A percentile compares a stretch with the other conserved stretches of the same genome.
phyloP scores from a whole-genome alignment of 53 echinoderm and acorn worm genomes.

The Temnopleurus reevesii region DNA sequence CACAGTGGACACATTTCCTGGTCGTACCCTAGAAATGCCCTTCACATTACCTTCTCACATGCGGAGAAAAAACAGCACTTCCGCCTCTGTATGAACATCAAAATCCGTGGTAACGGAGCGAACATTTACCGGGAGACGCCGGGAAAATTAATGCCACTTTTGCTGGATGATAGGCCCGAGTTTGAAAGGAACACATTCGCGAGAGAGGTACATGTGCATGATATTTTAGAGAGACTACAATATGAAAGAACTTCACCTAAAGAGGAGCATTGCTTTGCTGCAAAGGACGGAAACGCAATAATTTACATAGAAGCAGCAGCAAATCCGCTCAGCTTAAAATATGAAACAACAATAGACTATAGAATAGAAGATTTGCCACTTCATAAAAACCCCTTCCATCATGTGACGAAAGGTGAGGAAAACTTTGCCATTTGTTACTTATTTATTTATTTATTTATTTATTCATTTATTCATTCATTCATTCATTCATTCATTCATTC shows the following conservation, averaged over 20 bases:
- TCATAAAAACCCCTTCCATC: constrained; percentile 26
- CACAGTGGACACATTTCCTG: constrained; percentile 26
- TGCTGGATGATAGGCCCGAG: constrained; percentile 54
- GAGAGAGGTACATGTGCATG: constrained; percentile 41
- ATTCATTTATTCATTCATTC: too few species aligned
- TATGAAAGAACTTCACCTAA: constrained; percentile 49
- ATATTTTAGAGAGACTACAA: constrained; percentile 15
- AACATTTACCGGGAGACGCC: constrained; percentile 53
- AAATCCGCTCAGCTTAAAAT: constrained; percentile 50
- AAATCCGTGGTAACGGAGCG: constrained; percentile 41
- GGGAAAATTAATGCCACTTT: constrained; percentile 43
- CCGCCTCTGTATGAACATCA: constrained; percentile 43
- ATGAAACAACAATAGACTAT: constrained; percentile 50
- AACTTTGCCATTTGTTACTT: not conserved
- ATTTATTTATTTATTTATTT: too few species aligned
- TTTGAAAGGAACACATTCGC: constrained; percentile 41
- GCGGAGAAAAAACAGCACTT: not conserved
- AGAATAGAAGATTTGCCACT: constrained; percentile 45
- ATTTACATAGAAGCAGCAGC: constrained; percentile 37
- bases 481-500: too few species aligned
- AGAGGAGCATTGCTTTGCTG: constrained; percentile 48
- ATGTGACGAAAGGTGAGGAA: constrained; percentile 37
- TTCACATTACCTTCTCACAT: constrained; percentile 33
- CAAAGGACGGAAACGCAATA: constrained; percentile 18
- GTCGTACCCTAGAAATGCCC: constrained; percentile 38